Evolutionary conservation across 2,113 vertebrate genomes (phyloP), one percentile per base, ranked within the genome.

Genomic region (Scalopus aquaticus): DNA sequence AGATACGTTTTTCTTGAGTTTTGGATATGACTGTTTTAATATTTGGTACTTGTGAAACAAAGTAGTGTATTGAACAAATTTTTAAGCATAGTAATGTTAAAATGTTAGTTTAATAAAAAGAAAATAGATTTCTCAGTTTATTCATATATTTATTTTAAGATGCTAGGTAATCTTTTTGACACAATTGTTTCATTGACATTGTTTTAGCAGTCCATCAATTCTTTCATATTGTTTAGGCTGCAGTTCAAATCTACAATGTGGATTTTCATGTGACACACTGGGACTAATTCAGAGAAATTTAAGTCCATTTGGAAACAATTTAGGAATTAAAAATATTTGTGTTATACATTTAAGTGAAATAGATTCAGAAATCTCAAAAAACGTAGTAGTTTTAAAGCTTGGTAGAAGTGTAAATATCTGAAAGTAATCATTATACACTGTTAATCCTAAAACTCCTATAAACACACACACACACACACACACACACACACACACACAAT

Each of bases 1-100:
- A 90, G 70, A 44, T 46, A 72, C 0, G 49, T 46, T 80, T 89
- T 93, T 20, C 22, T 94, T 84, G 20, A 82, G 87, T 67, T 92
- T 93, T 49, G 9, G 2, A 67, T 54, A 54, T 85, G 46, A 76
- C 39, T 78, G 15, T 42, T n/a, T 35, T 78, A 81, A 80, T 58
- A 78, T 70, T 81, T 92, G 32, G 49, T 58, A 37, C 3, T 28
- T n/a, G 49, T 58, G 28, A 93, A 73, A 26, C 35, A 64, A n/a
- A 72, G 15, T 51, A 51, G 49, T 51, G 7, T 51, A 51, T 17
- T 51, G 15, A 49, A 15, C 49, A 51, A 16, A 17, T 49, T 51
- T 51, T 16, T 16, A 51, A 51, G 2, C 15, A 51, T 51, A 13
- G 46, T 49, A 51, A 51, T 51, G 49, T 17, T 51, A 17, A 51